Conservation (phyloP, 2,113 vertebrate genomes). For the Caretta caretta region DNA sequence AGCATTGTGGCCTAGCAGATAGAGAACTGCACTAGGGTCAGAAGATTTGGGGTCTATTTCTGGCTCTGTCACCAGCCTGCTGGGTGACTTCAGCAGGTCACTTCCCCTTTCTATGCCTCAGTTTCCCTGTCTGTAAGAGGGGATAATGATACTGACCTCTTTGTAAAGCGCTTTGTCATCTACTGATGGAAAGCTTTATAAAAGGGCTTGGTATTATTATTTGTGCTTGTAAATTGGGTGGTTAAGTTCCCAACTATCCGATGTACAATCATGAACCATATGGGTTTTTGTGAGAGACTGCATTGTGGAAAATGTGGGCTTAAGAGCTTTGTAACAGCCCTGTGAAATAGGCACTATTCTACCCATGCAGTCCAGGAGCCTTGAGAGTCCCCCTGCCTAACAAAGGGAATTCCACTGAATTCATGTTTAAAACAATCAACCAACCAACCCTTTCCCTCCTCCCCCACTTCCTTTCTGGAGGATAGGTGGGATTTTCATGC, state of each 20-base stretch:
- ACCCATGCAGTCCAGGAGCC: neutral
- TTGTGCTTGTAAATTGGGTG: neutral
- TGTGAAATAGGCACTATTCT: neutral
- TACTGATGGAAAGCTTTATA: neutral
- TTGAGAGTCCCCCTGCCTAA: neutral
- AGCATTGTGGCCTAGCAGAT: neutral
- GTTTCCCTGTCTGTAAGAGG: neutral
- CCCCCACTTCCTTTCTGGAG: neutral
- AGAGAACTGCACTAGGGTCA: neutral
- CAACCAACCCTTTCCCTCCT: too few species aligned
- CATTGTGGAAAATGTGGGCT: neutral
- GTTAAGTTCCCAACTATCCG: neutral
- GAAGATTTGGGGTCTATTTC: neutral
- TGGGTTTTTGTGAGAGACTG: neutral
- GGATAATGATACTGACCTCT: neutral
- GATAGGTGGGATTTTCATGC: neutral
- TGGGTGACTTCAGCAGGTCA: neutral
- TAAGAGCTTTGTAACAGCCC: neutral
- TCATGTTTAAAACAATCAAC: neutral
- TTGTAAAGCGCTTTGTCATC: neutral
- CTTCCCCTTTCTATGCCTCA: neutral
- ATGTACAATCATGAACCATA: neutral
- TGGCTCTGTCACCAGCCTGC: neutral
- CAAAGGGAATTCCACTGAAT: neutral
- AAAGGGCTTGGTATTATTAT: neutral